Conservation (phyloP, 2,797 vertebrate genomes). For the Myiotriccus ornatus region DNA sequence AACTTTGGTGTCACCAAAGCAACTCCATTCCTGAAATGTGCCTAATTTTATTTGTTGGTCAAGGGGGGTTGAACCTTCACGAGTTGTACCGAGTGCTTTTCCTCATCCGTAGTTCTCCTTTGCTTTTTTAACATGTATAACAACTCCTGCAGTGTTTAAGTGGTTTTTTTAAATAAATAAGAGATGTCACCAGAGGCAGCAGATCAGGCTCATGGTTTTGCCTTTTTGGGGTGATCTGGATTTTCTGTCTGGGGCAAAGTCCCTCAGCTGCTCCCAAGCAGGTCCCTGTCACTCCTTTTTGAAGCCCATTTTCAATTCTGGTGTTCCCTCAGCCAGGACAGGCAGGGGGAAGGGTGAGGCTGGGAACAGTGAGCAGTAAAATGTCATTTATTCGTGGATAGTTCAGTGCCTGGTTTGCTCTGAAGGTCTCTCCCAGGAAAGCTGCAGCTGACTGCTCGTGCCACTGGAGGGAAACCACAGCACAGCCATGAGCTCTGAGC, state of each 20-base stretch:
- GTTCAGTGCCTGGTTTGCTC: background rate
- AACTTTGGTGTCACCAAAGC: rapidly evolving
- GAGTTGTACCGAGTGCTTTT: background rate
- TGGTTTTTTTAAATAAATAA: background rate
- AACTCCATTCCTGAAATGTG: background rate
- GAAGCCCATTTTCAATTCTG: rapidly evolving
- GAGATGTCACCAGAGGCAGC: rapidly evolving
- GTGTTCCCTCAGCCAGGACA: background rate
- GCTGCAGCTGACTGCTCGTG: background rate
- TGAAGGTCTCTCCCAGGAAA: background rate
- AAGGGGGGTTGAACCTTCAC: background rate
- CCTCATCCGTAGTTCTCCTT: background rate
- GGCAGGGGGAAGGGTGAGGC: no score
- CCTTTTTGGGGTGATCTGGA: background rate
- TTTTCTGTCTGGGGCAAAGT: background rate
- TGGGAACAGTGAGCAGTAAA: background rate
- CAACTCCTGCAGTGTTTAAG: background rate
- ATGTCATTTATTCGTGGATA: rapidly evolving
- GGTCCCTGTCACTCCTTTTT: background rate
- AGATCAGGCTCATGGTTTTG: background rate
- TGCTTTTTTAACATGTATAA: background rate
- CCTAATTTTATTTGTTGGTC: background rate
- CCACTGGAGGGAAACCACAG: conserved; percentile 46
- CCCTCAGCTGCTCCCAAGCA: rapidly evolving
- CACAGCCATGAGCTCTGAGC: rapidly evolving